Conservation (phyloP, 2,888 invertebrate species). For the Andrena trimmerana region DNA sequence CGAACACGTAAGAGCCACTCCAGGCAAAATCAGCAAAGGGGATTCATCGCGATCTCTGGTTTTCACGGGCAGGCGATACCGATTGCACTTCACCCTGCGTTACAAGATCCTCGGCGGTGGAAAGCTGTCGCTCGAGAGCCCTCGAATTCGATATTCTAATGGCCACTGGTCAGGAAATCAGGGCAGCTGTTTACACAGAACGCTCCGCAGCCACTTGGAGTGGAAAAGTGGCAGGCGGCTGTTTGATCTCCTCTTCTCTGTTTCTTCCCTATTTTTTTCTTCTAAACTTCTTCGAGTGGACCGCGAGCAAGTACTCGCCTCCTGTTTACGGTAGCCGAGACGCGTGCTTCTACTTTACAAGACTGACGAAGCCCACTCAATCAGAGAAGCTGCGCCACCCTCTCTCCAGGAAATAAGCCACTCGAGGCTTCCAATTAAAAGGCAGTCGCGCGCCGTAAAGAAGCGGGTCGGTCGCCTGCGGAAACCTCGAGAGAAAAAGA, state of each 20-base stretch:
- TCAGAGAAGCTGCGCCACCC: conserved; percentile 22
- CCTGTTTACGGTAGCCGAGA: conserved; percentile 40
- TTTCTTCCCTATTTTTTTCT: conserved; percentile 12
- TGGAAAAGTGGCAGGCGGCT: conserved; percentile 34
- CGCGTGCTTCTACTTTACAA: conserved; percentile 46
- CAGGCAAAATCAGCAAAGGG: background rate
- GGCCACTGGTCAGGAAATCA: conserved; percentile 45
- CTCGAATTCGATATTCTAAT: conserved; percentile 27
- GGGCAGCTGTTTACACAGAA: conserved; percentile 54
- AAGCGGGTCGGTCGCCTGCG: conserved; percentile 4
- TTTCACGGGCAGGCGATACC: background rate
- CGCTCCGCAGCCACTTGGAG: conserved; percentile 13
- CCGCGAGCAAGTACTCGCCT: conserved; percentile 43
- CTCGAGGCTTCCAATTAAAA: conserved; percentile 56
- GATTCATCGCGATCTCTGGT: background rate
- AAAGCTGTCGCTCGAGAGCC: background rate
- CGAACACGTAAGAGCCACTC: background rate
- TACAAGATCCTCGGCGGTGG: background rate
- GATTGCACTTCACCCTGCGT: background rate
- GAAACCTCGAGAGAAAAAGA: conserved; percentile 6
- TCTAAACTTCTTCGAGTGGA: conserved; percentile 16
- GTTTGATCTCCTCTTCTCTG: conserved; percentile 27
- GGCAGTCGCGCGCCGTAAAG: conserved; percentile 18
- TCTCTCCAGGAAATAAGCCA: conserved; percentile 28
- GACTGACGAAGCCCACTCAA: conserved; percentile 29